Evolutionary conservation across 2,888 invertebrate genomes (phyloP).

Genomic region (Lasioglossum vierecki): DNA sequence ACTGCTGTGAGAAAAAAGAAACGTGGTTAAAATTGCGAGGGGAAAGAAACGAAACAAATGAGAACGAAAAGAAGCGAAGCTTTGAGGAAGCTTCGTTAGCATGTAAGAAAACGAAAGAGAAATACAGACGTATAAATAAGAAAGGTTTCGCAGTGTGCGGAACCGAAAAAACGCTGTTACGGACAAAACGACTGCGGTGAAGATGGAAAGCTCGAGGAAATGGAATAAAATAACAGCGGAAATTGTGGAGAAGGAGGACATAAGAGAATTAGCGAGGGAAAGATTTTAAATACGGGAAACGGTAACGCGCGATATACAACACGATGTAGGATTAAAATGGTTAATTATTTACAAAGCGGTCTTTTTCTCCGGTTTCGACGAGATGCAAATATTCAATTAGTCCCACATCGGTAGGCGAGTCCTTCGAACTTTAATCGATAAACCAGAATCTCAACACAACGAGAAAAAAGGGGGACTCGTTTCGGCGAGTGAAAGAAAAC

Average conservation of each 20-base stretch:
- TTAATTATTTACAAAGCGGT: no score
- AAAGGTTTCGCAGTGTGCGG: neutral
- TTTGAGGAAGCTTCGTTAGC: neutral
- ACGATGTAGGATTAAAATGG: neutral
- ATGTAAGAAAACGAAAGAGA: neutral
- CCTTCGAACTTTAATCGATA: no score
- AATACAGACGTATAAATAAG: constrained; percentile 3
- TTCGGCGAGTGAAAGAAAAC: neutral
- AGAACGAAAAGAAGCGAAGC: neutral
- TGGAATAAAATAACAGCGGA: neutral
- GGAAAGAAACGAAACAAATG: no score
- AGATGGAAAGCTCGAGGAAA: neutral
- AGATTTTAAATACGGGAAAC: neutral
- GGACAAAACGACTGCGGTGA: neutral
- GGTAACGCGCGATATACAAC: neutral
- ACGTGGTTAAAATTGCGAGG: neutral
- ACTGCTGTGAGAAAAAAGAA: neutral
- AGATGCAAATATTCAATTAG: no score
- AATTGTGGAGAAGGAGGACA: neutral
- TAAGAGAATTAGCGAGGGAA: neutral
- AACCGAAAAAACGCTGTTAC: neutral
- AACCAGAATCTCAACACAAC: neutral
- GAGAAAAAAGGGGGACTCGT: neutral
- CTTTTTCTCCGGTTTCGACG: no score
- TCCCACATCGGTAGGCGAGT: no score